Evolutionary conservation across 2,113 vertebrate genomes (phyloP).

Genomic region (Barnardius zonarius): DNA sequence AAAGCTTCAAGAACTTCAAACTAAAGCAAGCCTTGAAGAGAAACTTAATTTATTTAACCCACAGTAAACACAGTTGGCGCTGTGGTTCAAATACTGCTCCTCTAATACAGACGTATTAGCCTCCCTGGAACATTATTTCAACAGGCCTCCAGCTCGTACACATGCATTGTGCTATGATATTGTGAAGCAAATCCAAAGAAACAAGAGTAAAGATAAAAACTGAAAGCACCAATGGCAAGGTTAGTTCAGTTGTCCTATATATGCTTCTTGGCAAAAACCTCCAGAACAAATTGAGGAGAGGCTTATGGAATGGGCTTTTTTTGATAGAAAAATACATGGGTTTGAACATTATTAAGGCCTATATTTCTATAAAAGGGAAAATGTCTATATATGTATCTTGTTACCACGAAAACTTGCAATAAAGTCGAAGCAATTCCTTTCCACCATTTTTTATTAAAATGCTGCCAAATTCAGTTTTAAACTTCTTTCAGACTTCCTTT

Average conservation of each 20-base stretch:
- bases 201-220: neutral
- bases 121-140: neutral
- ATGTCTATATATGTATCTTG: neutral
- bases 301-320: neutral
- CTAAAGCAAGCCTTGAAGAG: constrained; percentile 9
- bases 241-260: neutral
- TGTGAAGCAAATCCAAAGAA: neutral
- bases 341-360: neutral
- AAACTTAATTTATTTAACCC: constrained; percentile 16
- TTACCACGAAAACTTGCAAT: neutral
- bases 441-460: neutral
- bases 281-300: neutral
- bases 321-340: neutral
- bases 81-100: neutral
- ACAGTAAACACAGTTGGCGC: neutral
- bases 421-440: neutral
- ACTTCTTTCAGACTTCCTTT: neutral
- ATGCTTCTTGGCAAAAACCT: neutral
- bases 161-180: neutral
- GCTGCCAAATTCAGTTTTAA: neutral
- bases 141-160: neutral
- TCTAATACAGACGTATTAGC: neutral
- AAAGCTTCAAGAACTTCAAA: neutral
- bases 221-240: neutral
- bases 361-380: neutral